These are phyloP conservation scores for Apodemus speciosus DNA, from an alignment of 2,113 vertebrate genomes.

Conservation along the genomic window DNA sequence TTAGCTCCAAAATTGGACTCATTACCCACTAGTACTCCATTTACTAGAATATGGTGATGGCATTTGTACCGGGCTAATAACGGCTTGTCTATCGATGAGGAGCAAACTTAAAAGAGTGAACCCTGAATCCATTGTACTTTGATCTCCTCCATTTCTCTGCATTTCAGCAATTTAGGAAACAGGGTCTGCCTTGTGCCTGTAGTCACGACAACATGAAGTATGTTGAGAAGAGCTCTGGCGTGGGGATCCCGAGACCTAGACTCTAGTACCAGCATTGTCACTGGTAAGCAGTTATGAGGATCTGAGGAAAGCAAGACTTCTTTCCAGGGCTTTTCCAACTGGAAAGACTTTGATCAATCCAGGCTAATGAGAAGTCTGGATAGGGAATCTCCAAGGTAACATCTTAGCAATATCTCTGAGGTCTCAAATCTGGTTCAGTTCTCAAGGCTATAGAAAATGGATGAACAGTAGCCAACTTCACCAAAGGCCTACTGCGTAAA, in stretches of 20 bases:
- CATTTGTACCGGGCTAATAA: background rate
- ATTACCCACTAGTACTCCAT: constrained; percentile 24
- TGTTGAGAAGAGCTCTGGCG: background rate
- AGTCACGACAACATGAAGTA: background rate
- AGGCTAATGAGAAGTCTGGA: background rate
- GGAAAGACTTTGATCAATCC: background rate
- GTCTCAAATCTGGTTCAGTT: constrained; percentile 23
- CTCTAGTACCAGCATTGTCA: constrained; percentile 7
- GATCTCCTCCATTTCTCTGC: background rate
- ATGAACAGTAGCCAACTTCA: background rate
- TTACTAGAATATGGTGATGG: constrained; percentile 45
- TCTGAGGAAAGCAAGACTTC: background rate
- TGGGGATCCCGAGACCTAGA: background rate
- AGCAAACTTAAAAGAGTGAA: constrained; percentile 48
- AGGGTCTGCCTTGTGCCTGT: constrained; percentile 32
- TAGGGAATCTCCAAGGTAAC: background rate
- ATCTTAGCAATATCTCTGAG: background rate
- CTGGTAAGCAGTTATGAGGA: background rate
- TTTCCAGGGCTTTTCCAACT: background rate
- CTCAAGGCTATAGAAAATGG: constrained; percentile 10
- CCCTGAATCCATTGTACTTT: background rate
- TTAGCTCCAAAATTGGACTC: constrained; percentile 56
- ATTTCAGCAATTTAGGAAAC: constrained; percentile 68
- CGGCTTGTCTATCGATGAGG: constrained; percentile 4
- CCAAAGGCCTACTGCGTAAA: background rate